These are phyloP conservation scores for Sinodicranocentrus sp. DNA, from an alignment of 2,888 invertebrate genomes.

Conservation along the genomic window DNA sequence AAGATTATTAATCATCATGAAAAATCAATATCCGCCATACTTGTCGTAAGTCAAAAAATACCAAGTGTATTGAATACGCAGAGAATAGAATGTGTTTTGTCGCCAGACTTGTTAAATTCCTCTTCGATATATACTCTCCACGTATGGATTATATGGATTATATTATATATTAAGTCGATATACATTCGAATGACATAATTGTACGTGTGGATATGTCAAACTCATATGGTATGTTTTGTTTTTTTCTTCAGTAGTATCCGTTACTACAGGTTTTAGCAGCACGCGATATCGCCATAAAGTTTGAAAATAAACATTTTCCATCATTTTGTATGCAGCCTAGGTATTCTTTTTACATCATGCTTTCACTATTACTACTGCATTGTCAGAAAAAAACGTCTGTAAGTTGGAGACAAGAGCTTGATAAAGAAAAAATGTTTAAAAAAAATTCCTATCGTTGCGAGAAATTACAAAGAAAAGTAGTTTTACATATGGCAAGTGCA, in stretches of 20 bases:
- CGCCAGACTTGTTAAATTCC: too few relatives aligned
- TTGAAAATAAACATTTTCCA: constrained; percentile 62
- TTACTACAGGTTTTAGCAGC: constrained; percentile 4
- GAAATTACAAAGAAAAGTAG: too few relatives aligned
- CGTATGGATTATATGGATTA: neutral
- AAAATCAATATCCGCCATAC: constrained; percentile 51
- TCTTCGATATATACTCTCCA: too few relatives aligned
- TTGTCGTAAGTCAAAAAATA: constrained; percentile 16
- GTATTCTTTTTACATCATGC: neutral
- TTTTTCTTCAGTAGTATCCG: constrained; percentile 1
- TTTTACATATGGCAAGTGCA: too few relatives aligned
- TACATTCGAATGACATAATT: too few relatives aligned
- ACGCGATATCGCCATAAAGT: constrained; percentile 63
- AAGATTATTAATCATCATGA: constrained; percentile 62
- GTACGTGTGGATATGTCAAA: too few relatives aligned
- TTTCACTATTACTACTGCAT: neutral
- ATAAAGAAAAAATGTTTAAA: neutral
- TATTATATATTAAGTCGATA: too few relatives aligned
- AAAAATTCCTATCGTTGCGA: too few relatives aligned
- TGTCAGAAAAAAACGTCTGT: constrained; percentile 9
- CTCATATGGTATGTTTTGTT: neutral
- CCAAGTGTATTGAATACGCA: neutral
- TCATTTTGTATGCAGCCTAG: constrained; percentile 29
- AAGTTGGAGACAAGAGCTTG: neutral
- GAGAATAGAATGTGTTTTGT: too few relatives aligned